Evolutionary conservation across 2,113 vertebrate species (phyloP).

Genomic region (Alexandromys fortis): DNA sequence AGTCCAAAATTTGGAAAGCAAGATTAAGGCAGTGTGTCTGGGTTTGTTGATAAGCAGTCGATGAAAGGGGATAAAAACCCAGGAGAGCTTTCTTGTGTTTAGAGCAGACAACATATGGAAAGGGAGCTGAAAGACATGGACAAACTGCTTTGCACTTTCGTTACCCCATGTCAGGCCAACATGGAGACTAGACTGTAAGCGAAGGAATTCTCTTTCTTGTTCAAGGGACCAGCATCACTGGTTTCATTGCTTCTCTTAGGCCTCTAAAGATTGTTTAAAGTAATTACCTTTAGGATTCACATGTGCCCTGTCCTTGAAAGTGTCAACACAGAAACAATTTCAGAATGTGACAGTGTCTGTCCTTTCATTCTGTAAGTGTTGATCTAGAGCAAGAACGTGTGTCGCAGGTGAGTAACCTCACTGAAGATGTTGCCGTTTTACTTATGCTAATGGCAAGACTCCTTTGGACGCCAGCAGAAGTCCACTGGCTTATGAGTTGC

Average conservation of each 20-base stretch:
- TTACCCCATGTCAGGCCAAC: background rate
- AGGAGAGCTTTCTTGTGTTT: background rate
- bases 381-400: background rate
- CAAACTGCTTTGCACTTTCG: background rate
- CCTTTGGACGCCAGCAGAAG: background rate
- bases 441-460: background rate
- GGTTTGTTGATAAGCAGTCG: background rate
- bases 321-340: background rate
- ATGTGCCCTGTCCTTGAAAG: background rate
- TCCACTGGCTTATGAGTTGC: background rate
- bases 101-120: background rate
- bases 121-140: background rate
- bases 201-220: background rate
- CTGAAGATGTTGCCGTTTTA: background rate
- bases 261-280: conserved; percentile 22
- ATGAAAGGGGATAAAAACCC: background rate
- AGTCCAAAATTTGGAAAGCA: background rate
- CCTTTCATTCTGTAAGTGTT: background rate
- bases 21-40: background rate
- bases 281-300: background rate
- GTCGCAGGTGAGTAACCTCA: background rate
- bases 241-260: background rate
- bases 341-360: background rate
- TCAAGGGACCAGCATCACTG: no score
- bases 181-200: background rate